phyloP scores from a whole-genome alignment of 1,140 invertebrate genomes.

The Drosophila nigromelanica region DNA sequence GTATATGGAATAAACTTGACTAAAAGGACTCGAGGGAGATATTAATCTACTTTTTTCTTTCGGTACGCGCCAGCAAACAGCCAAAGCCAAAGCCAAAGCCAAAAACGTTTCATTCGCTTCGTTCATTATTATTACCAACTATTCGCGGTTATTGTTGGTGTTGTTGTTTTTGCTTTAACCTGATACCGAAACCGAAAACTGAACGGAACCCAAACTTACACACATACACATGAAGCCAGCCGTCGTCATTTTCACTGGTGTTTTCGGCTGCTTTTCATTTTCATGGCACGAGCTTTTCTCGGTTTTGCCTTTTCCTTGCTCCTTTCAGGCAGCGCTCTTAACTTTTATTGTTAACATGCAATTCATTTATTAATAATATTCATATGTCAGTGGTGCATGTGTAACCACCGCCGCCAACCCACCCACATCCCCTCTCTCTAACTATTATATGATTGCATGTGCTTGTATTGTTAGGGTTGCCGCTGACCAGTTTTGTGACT shows the following conservation, averaged over 20 bases:
- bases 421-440: not conserved
- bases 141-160: constrained; percentile 56
- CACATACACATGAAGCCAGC: not conserved
- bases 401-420: constrained; percentile 14
- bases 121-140: constrained; percentile 81
- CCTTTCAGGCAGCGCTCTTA: constrained; percentile 59
- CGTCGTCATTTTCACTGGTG: constrained; percentile 58
- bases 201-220: constrained; percentile 54
- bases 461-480: constrained; percentile 16
- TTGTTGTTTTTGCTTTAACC: constrained; percentile 60
- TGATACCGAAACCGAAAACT: constrained; percentile 75
- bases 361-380: constrained; percentile 82
- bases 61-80: constrained; percentile 37
- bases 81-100: constrained; percentile 49
- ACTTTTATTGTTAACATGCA: constrained; percentile 82
- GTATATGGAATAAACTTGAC: constrained; percentile 69
- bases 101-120: constrained; percentile 65
- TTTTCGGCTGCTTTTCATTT: constrained; percentile 76
- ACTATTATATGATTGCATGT: not conserved
- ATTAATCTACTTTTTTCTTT: constrained; percentile 72
- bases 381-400: constrained; percentile 68
- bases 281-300: constrained; percentile 48
- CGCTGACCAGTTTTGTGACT: constrained; percentile 1
- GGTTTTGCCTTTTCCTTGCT: constrained; percentile 45
- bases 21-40: constrained; percentile 80